Percentiles rank a stretch among this genome's conserved stretches.
These are phyloP conservation scores for Scortum barcoo DNA, from an alignment of 2,113 vertebrate species.

Conservation along the genomic window DNA sequence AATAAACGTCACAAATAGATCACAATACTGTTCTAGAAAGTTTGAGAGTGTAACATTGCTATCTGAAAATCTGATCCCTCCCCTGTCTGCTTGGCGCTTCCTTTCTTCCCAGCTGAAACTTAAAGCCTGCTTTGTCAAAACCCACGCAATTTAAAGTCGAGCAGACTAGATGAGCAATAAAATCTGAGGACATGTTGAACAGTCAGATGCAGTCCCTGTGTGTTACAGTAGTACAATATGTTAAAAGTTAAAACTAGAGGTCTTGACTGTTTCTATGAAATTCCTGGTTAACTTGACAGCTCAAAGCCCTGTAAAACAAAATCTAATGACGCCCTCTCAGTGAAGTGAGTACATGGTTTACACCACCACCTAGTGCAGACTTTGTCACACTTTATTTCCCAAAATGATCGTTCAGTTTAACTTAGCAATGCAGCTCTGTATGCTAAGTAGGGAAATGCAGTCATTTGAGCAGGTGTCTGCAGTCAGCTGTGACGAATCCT, in stretches of 20 bases:
- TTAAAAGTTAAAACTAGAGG: not conserved
- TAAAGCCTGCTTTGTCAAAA: slow-evolving; percentile 5
- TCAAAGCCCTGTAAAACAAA: slow-evolving; percentile 5
- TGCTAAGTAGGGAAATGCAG: not conserved
- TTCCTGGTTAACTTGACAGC: not conserved
- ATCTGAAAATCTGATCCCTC: slow-evolving; percentile 10
- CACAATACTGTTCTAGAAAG: not conserved
- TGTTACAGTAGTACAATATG: not conserved
- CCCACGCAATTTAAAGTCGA: not conserved
- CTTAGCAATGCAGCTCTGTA: not conserved
- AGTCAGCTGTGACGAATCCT: slow-evolving; percentile 8
- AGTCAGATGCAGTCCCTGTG: not conserved
- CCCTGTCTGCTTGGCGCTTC: not conserved
- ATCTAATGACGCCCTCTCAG: not conserved
- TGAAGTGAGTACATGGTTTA: not conserved
- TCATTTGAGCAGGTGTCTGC: not conserved
- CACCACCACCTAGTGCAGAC: not conserved
- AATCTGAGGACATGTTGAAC: not conserved
- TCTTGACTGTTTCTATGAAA: not conserved
- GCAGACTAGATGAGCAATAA: not conserved
- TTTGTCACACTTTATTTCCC: not conserved
- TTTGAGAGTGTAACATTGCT: not conserved
- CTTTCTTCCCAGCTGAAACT: not conserved
- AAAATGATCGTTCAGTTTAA: slow-evolving; percentile 3
- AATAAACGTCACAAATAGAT: slow-evolving; percentile 11